A percentile compares a stretch with the other conserved stretches of the same genome.
phyloP scores from a whole-genome alignment of 2,113 vertebrate species.

The Madoqua kirkii region DNA sequence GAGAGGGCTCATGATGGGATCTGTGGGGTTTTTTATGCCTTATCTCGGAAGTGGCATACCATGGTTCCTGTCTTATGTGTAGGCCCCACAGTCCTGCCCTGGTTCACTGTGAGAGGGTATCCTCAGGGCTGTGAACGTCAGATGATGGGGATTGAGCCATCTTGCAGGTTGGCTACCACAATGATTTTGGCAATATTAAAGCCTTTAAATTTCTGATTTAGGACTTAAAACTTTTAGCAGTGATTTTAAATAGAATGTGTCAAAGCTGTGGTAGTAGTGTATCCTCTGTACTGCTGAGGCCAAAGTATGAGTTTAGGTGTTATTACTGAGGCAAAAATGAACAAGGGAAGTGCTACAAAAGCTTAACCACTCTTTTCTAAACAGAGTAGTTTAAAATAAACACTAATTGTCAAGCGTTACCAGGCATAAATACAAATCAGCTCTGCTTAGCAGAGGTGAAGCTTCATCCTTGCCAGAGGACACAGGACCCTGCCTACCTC shows the following conservation, averaged over 20 bases:
- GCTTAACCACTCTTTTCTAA: background rate
- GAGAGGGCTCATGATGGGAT: background rate
- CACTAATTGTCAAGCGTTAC: background rate
- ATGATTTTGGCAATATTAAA: background rate
- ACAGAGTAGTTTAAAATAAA: constrained; percentile 26
- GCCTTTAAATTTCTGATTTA: background rate
- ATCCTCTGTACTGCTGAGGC: background rate
- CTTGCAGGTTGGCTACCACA: background rate
- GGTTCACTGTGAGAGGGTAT: background rate
- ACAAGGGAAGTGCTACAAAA: constrained; percentile 12
- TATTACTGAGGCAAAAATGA: constrained; percentile 2
- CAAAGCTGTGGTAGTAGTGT: background rate
- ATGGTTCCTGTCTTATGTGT: background rate
- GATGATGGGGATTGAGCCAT: background rate
- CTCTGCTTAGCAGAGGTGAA: background rate
- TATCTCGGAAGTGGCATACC: background rate
- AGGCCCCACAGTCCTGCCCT: background rate
- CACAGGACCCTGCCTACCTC: background rate
- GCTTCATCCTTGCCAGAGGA: background rate
- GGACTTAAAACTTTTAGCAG: background rate
- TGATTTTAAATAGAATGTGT: constrained; percentile 16
- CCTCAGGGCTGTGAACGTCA: background rate
- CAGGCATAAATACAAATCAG: background rate
- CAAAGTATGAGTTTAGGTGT: constrained; percentile 30
- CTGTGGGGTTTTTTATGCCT: background rate